Percentiles rank a stretch among this genome's conserved stretches.
phyloP scores from a whole-genome alignment of 2,888 invertebrate species.

The Patella depressa region DNA sequence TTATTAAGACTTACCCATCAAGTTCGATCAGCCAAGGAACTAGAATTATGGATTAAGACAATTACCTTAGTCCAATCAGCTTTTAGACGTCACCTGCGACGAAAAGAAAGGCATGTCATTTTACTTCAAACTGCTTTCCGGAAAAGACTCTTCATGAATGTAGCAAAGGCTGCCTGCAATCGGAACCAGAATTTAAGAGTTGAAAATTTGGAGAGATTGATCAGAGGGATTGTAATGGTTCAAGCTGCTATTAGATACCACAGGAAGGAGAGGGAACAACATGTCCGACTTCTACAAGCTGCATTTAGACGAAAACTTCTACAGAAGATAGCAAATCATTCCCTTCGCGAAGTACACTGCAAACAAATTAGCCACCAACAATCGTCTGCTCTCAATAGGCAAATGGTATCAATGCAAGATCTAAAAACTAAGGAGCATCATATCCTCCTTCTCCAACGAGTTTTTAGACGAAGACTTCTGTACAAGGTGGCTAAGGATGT shows the following conservation, averaged over 20 bases:
- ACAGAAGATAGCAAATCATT: neutral
- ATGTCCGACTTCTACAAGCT: neutral
- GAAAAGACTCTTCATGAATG: neutral
- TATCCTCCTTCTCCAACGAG: neutral
- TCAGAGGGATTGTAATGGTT: neutral
- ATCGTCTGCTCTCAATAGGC: no score
- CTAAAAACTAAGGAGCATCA: neutral
- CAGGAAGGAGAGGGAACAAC: neutral
- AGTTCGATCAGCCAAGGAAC: neutral
- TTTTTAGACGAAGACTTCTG: neutral
- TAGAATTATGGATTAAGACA: neutral
- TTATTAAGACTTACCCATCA: neutral
- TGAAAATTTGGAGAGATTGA: neutral
- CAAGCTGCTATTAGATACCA: neutral
- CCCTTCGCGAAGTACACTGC: neutral
- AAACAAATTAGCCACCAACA: no score
- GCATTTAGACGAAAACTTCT: slow-evolving; percentile 3
- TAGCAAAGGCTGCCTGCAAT: neutral
- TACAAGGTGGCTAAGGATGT: neutral
- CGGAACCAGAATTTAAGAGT: neutral
- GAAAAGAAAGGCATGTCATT: slow-evolving; percentile 3
- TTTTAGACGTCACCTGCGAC: neutral
- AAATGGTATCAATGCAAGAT: neutral
- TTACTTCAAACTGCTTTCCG: slow-evolving; percentile 3
- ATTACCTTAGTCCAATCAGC: slow-evolving; percentile 2